Evolutionary conservation across 2,797 vertebrate species (phyloP).

Genomic region (Thripadectes ignobilis): DNA sequence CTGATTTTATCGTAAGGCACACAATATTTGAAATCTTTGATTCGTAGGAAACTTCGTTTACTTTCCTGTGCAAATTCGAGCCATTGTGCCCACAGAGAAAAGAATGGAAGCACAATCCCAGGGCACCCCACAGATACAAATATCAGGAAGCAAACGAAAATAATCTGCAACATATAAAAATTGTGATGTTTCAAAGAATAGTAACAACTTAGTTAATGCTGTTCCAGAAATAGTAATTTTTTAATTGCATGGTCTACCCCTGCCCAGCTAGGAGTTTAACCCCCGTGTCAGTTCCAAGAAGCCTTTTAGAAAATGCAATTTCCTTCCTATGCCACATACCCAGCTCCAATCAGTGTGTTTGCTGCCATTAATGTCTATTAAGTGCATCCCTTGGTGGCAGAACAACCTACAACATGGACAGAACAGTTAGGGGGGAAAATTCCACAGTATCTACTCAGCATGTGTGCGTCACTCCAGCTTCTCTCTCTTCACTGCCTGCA

Average conservation of each 20-base stretch:
- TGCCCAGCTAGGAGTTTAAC: neutral
- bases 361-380: neutral
- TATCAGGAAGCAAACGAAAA: neutral
- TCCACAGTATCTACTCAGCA: neutral
- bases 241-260: neutral
- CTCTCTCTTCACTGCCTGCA: neutral
- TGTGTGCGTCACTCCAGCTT: neutral
- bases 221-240: neutral
- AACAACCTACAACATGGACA: neutral
- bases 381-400: neutral
- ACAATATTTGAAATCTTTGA: neutral
- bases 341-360: neutral
- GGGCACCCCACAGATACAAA: neutral
- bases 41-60: neutral
- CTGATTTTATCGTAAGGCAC: neutral
- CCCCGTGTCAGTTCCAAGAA: neutral
- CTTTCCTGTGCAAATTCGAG: neutral
- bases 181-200: neutral
- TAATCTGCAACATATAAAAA: neutral
- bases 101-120: neutral
- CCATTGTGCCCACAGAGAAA: neutral
- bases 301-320: neutral
- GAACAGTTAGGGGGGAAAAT: rapidly evolving
- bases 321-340: neutral
- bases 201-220: neutral